phyloP scores from a whole-genome alignment of 2,797 vertebrate species.

The Necrosyrtes monachus region DNA sequence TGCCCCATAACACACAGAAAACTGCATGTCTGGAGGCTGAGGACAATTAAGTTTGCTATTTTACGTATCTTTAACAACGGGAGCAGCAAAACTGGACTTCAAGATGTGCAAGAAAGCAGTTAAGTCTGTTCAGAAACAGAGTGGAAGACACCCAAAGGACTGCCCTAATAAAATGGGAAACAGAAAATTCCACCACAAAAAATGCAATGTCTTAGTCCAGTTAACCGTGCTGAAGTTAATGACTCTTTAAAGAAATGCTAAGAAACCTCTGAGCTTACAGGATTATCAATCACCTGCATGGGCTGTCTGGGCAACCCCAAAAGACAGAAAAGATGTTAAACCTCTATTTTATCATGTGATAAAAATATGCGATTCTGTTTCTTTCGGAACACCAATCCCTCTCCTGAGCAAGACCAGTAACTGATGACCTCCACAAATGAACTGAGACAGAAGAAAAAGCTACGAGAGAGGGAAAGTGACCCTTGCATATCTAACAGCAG shows the following conservation, averaged over 20 bases:
- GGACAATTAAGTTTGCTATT: neutral
- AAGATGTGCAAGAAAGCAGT: neutral
- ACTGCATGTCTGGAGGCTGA: neutral
- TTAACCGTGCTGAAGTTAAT: neutral
- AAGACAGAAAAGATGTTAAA: neutral
- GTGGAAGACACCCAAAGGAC: neutral
- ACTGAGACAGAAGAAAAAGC: neutral
- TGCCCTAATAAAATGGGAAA: neutral
- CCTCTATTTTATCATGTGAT: neutral
- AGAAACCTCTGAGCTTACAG: neutral
- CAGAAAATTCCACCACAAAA: neutral
- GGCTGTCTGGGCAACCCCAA: neutral
- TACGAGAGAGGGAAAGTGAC: neutral
- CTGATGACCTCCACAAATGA: neutral
- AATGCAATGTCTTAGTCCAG: neutral
- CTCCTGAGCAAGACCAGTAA: neutral
- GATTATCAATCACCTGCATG: constrained; percentile 19
- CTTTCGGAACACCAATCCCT: neutral
- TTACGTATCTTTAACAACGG: neutral
- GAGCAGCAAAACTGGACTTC: neutral
- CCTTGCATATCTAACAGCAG: neutral
- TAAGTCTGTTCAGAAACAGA: neutral
- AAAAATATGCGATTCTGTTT: neutral
- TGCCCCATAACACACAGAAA: neutral
- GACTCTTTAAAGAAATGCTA: neutral